These are phyloP conservation scores for Corbicula japonica DNA, from an alignment of 2,888 invertebrate species.

Conservation along the genomic window DNA sequence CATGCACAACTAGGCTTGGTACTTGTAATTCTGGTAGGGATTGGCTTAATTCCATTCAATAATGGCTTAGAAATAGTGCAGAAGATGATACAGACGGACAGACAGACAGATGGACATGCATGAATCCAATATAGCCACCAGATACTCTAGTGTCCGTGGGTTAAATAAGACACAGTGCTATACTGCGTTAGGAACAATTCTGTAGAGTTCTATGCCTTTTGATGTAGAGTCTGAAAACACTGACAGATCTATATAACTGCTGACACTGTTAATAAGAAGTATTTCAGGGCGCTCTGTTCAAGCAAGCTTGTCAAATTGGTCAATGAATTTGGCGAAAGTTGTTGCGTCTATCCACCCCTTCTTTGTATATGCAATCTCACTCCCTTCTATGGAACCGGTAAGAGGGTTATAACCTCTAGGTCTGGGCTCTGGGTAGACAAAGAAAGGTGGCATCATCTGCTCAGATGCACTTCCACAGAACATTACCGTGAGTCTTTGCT, in stretches of 20 bases:
- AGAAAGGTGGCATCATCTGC: slow-evolving; percentile 46
- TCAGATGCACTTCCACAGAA: slow-evolving; percentile 49
- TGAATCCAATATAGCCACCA: background rate
- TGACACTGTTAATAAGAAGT: slow-evolving; percentile 43
- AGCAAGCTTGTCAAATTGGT: slow-evolving; percentile 44
- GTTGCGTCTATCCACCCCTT: slow-evolving; percentile 57
- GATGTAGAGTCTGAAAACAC: slow-evolving; percentile 19
- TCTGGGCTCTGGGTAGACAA: slow-evolving; percentile 46
- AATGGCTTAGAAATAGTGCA: too few species aligned
- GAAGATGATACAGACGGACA: background rate
- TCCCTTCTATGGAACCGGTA: slow-evolving; percentile 37
- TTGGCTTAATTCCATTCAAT: too few species aligned
- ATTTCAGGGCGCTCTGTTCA: slow-evolving; percentile 42
- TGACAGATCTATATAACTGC: slow-evolving; percentile 16
- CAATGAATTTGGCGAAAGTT: slow-evolving; percentile 36
- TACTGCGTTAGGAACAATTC: slow-evolving; percentile 46
- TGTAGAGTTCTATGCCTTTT: slow-evolving; percentile 50
- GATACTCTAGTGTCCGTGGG: slow-evolving; percentile 58
- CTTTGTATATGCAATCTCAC: slow-evolving; percentile 32
- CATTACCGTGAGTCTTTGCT: slow-evolving; percentile 49
- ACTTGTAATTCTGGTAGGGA: too few species aligned
- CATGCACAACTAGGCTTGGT: too few species aligned
- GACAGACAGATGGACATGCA: background rate
- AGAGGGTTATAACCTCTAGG: slow-evolving; percentile 41
- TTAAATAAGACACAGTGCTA: slow-evolving; percentile 60